Evolutionary conservation across 2,797 vertebrate species (phyloP).

Genomic region (Labeo calbasu): DNA sequence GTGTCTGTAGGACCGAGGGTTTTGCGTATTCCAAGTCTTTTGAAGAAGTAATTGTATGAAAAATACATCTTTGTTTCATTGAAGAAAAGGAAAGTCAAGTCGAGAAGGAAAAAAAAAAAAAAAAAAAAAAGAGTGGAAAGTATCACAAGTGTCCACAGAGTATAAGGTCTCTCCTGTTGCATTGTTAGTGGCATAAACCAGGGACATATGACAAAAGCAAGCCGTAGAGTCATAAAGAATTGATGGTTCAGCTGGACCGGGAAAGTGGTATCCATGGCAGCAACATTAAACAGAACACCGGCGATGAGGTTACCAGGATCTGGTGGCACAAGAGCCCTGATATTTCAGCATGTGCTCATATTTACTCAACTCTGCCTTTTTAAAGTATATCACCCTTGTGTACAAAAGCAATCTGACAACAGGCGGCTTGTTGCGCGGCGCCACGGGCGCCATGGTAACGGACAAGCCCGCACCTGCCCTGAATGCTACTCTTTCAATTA

Average conservation of each 20-base stretch:
- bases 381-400: conserved; percentile 75
- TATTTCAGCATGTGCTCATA: conserved; percentile 79
- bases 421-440: conserved; percentile 78
- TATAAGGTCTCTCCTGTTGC: conserved; percentile 67
- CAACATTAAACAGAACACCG: conserved; percentile 78
- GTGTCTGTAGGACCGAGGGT: background rate
- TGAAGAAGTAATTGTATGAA: background rate
- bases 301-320: conserved; percentile 80
- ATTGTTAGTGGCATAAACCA: conserved; percentile 65
- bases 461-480: conserved; percentile 91
- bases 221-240: conserved; percentile 80
- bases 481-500: conserved; percentile 80
- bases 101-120: too few relatives aligned
- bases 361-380: conserved; percentile 87
- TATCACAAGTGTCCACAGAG: conserved; percentile 25
- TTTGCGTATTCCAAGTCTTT: background rate
- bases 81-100: too few relatives aligned
- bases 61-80: background rate
- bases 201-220: conserved; percentile 70
- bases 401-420: conserved; percentile 85
- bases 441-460: conserved; percentile 81
- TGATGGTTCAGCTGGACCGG: conserved; percentile 72
- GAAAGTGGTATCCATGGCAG: conserved; percentile 82
- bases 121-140: background rate
- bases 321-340: conserved; percentile 76